These are phyloP conservation scores for Dicrurus megarhynchus DNA, from an alignment of 2,113 vertebrate genomes.

Conservation along the genomic window DNA sequence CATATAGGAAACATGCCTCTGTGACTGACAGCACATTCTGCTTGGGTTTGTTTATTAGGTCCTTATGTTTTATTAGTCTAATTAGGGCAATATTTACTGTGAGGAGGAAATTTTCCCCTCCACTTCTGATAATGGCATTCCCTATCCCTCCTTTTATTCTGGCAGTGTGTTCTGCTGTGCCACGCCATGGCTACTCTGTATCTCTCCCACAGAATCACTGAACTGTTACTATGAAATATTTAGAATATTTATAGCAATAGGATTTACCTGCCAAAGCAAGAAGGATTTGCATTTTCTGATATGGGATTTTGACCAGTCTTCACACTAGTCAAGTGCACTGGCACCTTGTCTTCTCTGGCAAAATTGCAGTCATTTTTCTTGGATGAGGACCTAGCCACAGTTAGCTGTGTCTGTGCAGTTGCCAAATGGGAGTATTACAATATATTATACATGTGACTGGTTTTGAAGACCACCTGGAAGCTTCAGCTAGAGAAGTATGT, in stretches of 20 bases:
- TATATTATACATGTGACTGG: background rate
- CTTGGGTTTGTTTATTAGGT: background rate
- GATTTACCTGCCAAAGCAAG: background rate
- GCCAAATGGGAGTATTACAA: slow-evolving; percentile 20
- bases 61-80: background rate
- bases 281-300: background rate
- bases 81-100: background rate
- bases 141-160: background rate
- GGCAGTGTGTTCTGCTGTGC: background rate
- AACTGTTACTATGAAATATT: background rate
- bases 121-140: background rate
- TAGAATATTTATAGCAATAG: background rate
- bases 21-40: background rate
- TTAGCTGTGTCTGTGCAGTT: background rate
- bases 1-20: background rate
- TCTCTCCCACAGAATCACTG: background rate
- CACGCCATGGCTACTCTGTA: background rate
- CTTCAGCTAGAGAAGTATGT: background rate
- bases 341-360: background rate
- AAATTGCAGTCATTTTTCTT: background rate
- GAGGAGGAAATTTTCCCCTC: background rate
- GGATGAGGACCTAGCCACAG: background rate
- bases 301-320: background rate
- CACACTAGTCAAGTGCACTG: background rate
- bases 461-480: slow-evolving; percentile 47